Base-by-base conservation (phyloP, 1,140 invertebrate species). In the Harpegnathos saltator region DNA sequence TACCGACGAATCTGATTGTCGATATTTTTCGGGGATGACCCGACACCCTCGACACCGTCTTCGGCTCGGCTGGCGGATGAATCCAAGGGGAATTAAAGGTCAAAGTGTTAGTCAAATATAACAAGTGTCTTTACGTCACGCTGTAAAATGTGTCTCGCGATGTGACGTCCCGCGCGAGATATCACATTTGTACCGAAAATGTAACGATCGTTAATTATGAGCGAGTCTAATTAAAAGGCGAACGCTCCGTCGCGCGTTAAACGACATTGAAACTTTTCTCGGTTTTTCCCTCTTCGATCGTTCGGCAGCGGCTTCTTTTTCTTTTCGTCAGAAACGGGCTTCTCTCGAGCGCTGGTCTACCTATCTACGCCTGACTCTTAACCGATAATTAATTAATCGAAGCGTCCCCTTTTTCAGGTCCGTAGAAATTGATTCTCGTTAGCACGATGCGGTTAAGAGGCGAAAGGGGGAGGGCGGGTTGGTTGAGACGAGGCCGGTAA, bases 321-420 rank as follows among this genome's bases (percentile, higher is more conserved):
- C 48, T 38, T 17, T 11, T 29, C 44, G 12, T 68, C 33, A 26
- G 17, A 1, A n/a, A 59, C 22, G 15, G 15, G 11, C 24, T 52
- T 17, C 59, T 12, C 77, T 11, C 5, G n/a, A n/a, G n/a, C 33
- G 61, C 15, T n/a, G 29, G 12, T 48, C 65, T 68, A 50, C 19
- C 69, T 50, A 61, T 33, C 59, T 50, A 56, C 63, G 44, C 75
- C 59, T 17, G 68, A 74, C 72, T 82, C 24, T 77, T 77, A 71
- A 77, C 78, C 78, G 84, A 75, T 86, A 86, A 87, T 87, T 87
- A 83, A 87, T 87, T 87, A 87, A 86, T 83, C 80, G 83, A 52
- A 50, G 24, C 82, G 85, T 61, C 54, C 66, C 38, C 65, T 44
- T 63, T 50, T 54, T 54, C 77, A 65, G 62, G 58, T 63, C 72